Evolutionary conservation across 1,140 invertebrate genomes (phyloP).

Genomic region (Nebria ingens): DNA sequence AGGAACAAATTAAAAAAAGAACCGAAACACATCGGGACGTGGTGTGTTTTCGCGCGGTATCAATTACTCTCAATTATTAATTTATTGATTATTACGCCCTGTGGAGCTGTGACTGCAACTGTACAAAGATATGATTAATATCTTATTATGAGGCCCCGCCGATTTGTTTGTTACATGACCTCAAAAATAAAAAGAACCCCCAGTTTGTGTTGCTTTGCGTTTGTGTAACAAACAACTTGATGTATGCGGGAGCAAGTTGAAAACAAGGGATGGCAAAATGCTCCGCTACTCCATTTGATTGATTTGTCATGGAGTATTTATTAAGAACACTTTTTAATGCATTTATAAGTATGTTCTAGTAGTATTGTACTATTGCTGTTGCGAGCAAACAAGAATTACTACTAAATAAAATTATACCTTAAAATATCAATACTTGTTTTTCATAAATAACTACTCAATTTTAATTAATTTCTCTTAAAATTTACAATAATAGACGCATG

Average conservation of each 20-base stretch:
- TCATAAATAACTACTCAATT: neutral
- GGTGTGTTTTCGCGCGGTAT: neutral
- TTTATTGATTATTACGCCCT: slow-evolving; percentile 4
- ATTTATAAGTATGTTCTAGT: slow-evolving; percentile 9
- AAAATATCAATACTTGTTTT: neutral
- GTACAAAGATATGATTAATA: slow-evolving; percentile 5
- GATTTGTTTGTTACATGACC: neutral
- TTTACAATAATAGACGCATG: no score
- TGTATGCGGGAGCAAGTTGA: slow-evolving; percentile 1
- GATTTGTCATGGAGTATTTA: neutral
- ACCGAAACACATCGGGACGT: slow-evolving; percentile 8
- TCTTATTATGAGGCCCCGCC: neutral
- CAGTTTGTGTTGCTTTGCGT: neutral
- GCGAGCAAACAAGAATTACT: slow-evolving; percentile 8
- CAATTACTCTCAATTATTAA: neutral
- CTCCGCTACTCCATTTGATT: neutral
- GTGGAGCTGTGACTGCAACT: slow-evolving; percentile 24
- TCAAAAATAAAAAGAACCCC: no score
- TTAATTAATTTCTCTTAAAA: neutral
- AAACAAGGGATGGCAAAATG: slow-evolving; percentile 9
- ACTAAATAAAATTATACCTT: slow-evolving; percentile 6
- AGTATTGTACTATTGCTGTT: slow-evolving; percentile 8
- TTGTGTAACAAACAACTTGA: no score
- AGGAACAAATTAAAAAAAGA: slow-evolving; percentile 14
- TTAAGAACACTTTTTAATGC: slow-evolving; percentile 9